These are phyloP conservation scores for Leptatherina wallacei DNA, from an alignment of 2,797 vertebrate genomes.

Conservation along the genomic window DNA sequence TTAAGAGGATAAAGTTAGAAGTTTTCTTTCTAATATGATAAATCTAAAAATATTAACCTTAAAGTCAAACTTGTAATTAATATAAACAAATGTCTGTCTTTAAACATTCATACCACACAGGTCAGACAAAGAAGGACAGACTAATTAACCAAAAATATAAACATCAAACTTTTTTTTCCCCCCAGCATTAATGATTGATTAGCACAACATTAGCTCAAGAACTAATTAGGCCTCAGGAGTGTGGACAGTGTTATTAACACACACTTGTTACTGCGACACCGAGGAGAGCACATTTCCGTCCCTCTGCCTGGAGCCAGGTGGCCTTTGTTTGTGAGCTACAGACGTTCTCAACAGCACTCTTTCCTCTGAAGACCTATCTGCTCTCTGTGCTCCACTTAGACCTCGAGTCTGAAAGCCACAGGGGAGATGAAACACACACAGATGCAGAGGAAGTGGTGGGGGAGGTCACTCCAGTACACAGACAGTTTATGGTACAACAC, in stretches of 20 bases:
- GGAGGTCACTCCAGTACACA: slow-evolving; percentile 78
- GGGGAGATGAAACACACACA: slow-evolving; percentile 72
- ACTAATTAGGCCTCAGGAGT: slow-evolving; percentile 71
- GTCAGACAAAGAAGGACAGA: slow-evolving; percentile 30
- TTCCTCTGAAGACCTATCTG: slow-evolving; percentile 74
- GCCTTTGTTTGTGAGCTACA: slow-evolving; percentile 72
- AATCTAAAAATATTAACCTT: background rate
- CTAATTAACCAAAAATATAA: slow-evolving; percentile 51
- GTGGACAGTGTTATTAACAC: slow-evolving; percentile 55
- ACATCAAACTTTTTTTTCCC: slow-evolving; percentile 47
- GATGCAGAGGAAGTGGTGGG: slow-evolving; percentile 81
- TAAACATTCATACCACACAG: slow-evolving; percentile 1
- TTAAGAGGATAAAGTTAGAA: background rate
- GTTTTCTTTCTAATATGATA: background rate
- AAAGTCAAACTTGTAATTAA: background rate
- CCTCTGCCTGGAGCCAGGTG: slow-evolving; percentile 69
- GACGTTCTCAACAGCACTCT: slow-evolving; percentile 62
- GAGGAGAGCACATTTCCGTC: slow-evolving; percentile 54
- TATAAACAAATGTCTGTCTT: background rate
- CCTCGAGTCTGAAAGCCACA: slow-evolving; percentile 74
- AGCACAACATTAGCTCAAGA: slow-evolving; percentile 57
- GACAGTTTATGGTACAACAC: slow-evolving; percentile 78
- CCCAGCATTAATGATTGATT: slow-evolving; percentile 64
- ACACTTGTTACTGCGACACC: slow-evolving; percentile 47
- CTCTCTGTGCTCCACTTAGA: slow-evolving; percentile 79